Percentiles rank a stretch among this genome's conserved stretches.
Conservation (phyloP, 1,140 invertebrate genomes). For the Hermetia illucens region DNA sequence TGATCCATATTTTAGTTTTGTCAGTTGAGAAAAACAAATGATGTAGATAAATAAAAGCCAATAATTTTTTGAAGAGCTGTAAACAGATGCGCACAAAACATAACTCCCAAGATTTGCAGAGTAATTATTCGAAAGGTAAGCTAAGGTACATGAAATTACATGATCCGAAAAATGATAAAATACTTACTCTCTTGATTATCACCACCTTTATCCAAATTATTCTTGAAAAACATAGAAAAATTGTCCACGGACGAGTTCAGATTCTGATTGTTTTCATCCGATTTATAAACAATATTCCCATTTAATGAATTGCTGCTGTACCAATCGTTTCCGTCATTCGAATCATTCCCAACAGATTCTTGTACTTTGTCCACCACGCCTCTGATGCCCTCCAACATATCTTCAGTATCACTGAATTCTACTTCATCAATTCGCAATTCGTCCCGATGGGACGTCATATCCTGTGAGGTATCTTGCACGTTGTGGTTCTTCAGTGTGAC, state of each 20-base stretch:
- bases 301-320: constrained; percentile 23
- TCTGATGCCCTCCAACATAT: constrained; percentile 67
- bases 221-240: not conserved
- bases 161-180: too few relatives aligned
- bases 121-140: too few relatives aligned
- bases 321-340: constrained; percentile 24
- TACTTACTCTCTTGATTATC: not conserved
- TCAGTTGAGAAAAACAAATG: too few relatives aligned
- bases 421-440: constrained; percentile 15
- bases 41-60: too few relatives aligned
- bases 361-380: constrained; percentile 41
- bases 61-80: too few relatives aligned
- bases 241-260: not conserved
- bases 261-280: not conserved
- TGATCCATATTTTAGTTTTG: too few relatives aligned
- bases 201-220: not conserved
- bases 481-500: too few relatives aligned
- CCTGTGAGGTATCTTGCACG: too few relatives aligned
- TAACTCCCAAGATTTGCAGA: too few relatives aligned
- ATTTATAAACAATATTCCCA: constrained; percentile 11
- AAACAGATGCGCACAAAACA: too few relatives aligned
- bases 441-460: too few relatives aligned
- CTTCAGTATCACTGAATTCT: constrained; percentile 69
- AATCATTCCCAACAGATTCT: constrained; percentile 20
- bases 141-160: too few relatives aligned